Base-by-base conservation (phyloP, 1,140 invertebrate genomes). In the Drosophila pandora region DNA sequence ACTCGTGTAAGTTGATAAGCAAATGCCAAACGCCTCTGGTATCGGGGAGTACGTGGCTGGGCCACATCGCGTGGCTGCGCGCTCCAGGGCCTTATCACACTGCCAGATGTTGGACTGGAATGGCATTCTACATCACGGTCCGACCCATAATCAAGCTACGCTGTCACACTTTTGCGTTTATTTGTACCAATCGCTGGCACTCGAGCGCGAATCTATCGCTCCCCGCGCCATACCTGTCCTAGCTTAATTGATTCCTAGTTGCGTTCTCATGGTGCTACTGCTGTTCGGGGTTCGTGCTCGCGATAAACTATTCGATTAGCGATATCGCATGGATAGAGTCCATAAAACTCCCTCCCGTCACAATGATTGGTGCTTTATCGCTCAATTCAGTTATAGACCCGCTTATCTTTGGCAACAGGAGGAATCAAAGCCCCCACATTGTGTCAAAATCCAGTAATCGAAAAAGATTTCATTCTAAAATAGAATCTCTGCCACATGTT, bases 171-270 rank as follows among this genome's bases (percentile, higher is more conserved):
- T 62, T 39, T 4, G 9, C 5, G 9, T 43, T 43, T 43, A 43
- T 63, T 63, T 43, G 47, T 23, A 23, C 25, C 59, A 32, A 58
- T 58, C 21, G 56, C 12, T 58, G 43, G n/a, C 41, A 25, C 21
- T 48, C n/a, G 43, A 37, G 21, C 4, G 1, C 23, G 13, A 47
- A 34, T 23, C 7, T n/a, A n/a, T n/a, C n/a, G 2, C 22, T 47
- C 21, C 25, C n/a, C 22, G 48, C 21, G 21, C 43, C 30, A 48
- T 58, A 48, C 39, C 60, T 55, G 58, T 50, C 69, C 70, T 73
- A 73, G 56, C 69, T 73, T 62, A 73, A 73, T 73, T 52, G 59
- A 49, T 56, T 61, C 22, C 37, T 23, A 37, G 73, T 73, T 73
- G 58, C 52, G 69, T 39, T 56, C 34, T 56, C 57, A 49, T 45